Evolutionary conservation across 2,797 vertebrate genomes (phyloP).

Genomic region (Sciurus vulgaris): DNA sequence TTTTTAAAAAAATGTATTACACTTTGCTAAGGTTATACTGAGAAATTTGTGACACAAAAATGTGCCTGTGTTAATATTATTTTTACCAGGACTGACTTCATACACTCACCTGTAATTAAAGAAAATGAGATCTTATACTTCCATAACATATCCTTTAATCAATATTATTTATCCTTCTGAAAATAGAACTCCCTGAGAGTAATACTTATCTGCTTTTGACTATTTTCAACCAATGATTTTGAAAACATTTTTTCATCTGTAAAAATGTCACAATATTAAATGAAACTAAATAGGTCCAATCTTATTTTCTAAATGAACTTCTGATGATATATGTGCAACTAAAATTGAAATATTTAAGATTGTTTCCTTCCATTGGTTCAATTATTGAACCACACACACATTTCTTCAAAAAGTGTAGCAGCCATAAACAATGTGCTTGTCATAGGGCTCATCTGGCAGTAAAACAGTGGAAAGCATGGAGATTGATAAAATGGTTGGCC

Average conservation of each 20-base stretch:
- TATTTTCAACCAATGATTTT: not conserved
- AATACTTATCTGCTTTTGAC: not conserved
- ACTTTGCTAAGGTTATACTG: not conserved
- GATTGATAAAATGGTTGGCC: not conserved
- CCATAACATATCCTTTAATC: not conserved
- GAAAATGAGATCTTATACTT: not conserved
- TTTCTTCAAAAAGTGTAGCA: not conserved
- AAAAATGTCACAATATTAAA: not conserved
- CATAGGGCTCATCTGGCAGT: not conserved
- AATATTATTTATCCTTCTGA: not conserved
- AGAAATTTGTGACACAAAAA: not conserved
- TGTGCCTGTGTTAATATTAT: not conserved
- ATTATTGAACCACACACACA: not conserved
- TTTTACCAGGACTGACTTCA: not conserved
- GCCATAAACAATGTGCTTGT: not conserved
- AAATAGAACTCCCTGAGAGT: not conserved
- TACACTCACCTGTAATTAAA: not conserved
- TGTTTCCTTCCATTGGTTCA: not conserved
- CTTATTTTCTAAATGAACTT: not conserved
- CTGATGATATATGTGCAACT: not conserved
- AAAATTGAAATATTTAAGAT: not conserved
- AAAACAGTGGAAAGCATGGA: not conserved
- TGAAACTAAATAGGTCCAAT: not conserved
- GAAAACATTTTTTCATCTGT: not conserved
- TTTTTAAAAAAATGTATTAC: not conserved